Conservation (phyloP, 2,888 invertebrate genomes). For the Criorhina ranunculi region DNA sequence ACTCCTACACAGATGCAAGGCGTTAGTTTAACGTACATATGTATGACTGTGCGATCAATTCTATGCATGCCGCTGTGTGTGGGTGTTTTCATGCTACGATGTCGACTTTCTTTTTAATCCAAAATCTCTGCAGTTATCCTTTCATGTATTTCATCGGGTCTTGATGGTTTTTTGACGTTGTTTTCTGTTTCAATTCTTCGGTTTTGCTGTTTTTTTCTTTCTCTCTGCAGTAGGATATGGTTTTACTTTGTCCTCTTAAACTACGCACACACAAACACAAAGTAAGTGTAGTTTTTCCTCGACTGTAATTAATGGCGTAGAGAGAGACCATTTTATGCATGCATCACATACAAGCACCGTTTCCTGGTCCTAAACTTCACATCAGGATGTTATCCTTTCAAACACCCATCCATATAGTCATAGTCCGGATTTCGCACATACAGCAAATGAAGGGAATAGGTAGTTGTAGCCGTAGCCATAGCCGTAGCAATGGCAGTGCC, state of each 20-base stretch:
- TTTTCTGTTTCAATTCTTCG: constrained; percentile 31
- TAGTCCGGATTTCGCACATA: constrained; percentile 52
- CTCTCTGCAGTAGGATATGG: constrained; percentile 31
- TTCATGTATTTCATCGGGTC: constrained; percentile 75
- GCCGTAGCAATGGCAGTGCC: too few species aligned
- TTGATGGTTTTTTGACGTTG: constrained; percentile 72
- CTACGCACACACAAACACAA: constrained; percentile 7
- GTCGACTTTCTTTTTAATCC: constrained; percentile 74
- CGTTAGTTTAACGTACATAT: not conserved
- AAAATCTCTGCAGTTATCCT: constrained; percentile 75
- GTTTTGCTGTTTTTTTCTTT: constrained; percentile 19
- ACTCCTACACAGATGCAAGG: constrained; percentile 1
- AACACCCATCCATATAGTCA: constrained; percentile 57
- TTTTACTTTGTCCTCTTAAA: constrained; percentile 71
- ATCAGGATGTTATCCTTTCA: constrained; percentile 75
- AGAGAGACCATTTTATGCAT: constrained; percentile 72
- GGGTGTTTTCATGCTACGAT: constrained; percentile 42
- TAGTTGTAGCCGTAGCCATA: not conserved
- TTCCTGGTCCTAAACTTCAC: constrained; percentile 71
- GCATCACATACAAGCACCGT: constrained; percentile 68
- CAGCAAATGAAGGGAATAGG: constrained; percentile 18
- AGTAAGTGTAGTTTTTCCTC: constrained; percentile 58
- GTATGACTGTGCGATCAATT: constrained; percentile 32
- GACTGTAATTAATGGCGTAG: constrained; percentile 73
- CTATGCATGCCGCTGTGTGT: not conserved